phyloP scores from a whole-genome alignment of 2,888 invertebrate genomes.

The Hirudinaria manillensis region DNA sequence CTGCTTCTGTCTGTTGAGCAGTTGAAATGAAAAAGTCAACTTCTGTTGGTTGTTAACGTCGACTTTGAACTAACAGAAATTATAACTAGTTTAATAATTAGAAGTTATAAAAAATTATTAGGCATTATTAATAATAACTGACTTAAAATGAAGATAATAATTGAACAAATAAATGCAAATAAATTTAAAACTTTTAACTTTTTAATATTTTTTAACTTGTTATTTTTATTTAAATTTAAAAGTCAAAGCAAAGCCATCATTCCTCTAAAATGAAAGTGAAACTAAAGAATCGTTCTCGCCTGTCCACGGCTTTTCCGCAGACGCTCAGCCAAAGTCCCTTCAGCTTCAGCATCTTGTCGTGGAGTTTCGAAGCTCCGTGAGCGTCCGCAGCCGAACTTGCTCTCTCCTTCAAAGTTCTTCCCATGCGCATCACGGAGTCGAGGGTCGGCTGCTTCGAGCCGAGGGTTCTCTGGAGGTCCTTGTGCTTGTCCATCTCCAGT shows the following conservation, averaged over 20 bases:
- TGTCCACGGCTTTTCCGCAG: constrained; percentile 74
- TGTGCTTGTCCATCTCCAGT: constrained; percentile 74
- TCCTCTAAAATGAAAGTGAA: neutral
- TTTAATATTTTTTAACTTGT: too few species aligned
- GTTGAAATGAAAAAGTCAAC: too few species aligned
- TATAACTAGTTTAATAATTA: too few species aligned
- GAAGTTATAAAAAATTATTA: too few species aligned
- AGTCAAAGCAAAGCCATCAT: neutral
- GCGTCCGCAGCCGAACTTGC: constrained; percentile 66
- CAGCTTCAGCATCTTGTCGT: constrained; percentile 4
- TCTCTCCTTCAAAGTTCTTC: constrained; percentile 83
- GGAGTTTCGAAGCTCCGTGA: constrained; percentile 6
- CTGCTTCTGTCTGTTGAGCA: constrained; percentile 74
- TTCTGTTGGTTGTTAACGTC: too few species aligned
- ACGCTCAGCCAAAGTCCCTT: constrained; percentile 60
- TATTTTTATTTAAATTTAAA: neutral
- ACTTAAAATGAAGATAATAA: too few species aligned
- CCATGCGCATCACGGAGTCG: constrained; percentile 81
- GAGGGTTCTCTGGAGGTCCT: constrained; percentile 85
- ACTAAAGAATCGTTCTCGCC: constrained; percentile 44
- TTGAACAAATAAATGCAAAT: too few species aligned
- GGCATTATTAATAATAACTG: too few species aligned
- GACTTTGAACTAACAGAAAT: too few species aligned
- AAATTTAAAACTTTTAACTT: too few species aligned
- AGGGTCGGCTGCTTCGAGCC: constrained; percentile 78